A percentile compares a stretch with the other conserved stretches of the same genome.
Evolutionary conservation across 2,113 vertebrate species (phyloP).

Genomic region (Erinaceus europaeus): DNA sequence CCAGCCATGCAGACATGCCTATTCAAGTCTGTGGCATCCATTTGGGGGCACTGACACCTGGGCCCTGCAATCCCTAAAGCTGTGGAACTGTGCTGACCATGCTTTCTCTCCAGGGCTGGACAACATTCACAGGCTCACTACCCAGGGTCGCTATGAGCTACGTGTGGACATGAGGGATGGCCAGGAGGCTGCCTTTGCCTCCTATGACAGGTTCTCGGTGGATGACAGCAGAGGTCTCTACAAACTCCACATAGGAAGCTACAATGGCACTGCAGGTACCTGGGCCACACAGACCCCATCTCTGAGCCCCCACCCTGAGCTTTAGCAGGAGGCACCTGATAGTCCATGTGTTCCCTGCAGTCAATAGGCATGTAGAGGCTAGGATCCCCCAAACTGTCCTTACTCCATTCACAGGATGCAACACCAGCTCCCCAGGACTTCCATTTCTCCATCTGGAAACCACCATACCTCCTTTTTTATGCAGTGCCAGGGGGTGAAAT

Average conservation of each 20-base stretch:
- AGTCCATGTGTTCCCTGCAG: accelerated
- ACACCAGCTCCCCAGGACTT: not conserved
- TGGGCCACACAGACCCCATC: accelerated
- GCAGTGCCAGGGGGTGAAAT: too few relatives aligned
- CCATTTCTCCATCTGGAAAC: constrained; percentile 1
- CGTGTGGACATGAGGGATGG: constrained; percentile 95
- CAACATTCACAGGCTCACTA: constrained; percentile 93
- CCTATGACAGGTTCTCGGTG: constrained; percentile 93
- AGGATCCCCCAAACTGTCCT: not conserved
- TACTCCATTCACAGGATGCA: not conserved
- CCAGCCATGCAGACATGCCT: too few relatives aligned
- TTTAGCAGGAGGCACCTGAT: accelerated
- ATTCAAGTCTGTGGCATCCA: not conserved
- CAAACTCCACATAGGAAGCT: constrained; percentile 94
- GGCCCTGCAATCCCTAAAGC: too few relatives aligned
- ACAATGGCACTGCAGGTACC: constrained; percentile 95
- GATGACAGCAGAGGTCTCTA: constrained; percentile 92
- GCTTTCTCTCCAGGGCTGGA: constrained; percentile 88
- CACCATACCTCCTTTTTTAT: too few relatives aligned
- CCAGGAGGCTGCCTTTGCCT: constrained; percentile 90
- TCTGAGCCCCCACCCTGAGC: not conserved
- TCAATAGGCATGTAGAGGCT: not conserved
- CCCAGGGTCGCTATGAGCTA: constrained; percentile 94
- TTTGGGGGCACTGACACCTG: too few relatives aligned
- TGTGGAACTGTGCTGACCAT: too few relatives aligned